phyloP scores from a whole-genome alignment of 2,888 invertebrate species.

The Eulithis testata region DNA sequence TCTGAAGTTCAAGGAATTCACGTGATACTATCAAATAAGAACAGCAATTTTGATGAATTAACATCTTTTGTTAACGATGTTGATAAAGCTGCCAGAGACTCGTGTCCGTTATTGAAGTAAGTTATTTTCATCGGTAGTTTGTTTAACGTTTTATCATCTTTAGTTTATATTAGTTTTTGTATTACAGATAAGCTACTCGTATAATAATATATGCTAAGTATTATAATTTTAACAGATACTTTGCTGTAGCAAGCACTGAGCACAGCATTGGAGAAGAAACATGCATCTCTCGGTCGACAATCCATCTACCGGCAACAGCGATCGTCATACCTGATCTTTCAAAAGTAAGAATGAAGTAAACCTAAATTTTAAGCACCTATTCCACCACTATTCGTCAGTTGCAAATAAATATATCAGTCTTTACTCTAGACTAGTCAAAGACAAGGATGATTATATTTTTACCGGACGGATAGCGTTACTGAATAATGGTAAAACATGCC shows the following conservation, averaged over 20 bases:
- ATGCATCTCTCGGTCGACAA: slow-evolving; percentile 39
- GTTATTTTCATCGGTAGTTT: background rate
- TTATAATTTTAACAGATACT: slow-evolving; percentile 41
- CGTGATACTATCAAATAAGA: slow-evolving; percentile 2
- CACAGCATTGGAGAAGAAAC: slow-evolving; percentile 38
- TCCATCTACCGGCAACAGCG: slow-evolving; percentile 43
- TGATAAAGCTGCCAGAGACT: slow-evolving; percentile 5
- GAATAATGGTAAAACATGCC: no score
- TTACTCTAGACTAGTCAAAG: no score
- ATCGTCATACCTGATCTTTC: slow-evolving; percentile 33
- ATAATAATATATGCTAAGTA: background rate
- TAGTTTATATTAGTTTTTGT: no score
- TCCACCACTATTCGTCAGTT: no score
- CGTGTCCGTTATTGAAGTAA: slow-evolving; percentile 25
- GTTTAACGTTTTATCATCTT: no score
- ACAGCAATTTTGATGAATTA: background rate
- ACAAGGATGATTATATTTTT: no score
- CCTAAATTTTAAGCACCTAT: no score
- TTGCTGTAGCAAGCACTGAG: slow-evolving; percentile 38
- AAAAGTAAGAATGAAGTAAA: slow-evolving; percentile 12
- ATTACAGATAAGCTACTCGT: no score
- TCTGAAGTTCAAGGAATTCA: slow-evolving; percentile 21
- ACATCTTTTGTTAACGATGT: slow-evolving; percentile 2
- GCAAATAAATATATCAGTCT: no score
- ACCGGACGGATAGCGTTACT: no score